A percentile compares a stretch with the other conserved stretches of the same genome.
These are phyloP conservation scores for Hemibagrus wyckioides DNA, from an alignment of 2,113 vertebrate species.

Conservation along the genomic window DNA sequence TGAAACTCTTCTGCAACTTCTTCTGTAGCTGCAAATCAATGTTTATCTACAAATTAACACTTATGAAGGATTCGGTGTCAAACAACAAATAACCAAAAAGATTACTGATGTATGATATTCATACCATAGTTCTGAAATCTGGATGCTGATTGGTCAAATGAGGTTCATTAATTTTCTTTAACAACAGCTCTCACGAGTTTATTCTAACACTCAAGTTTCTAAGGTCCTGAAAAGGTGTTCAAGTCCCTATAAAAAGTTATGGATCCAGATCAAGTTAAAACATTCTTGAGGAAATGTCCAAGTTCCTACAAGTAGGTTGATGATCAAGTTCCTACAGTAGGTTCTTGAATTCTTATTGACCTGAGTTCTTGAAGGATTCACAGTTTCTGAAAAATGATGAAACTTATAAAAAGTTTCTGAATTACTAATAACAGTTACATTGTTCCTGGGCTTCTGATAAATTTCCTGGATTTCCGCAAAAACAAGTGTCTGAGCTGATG, in stretches of 20 bases:
- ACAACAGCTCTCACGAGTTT: background rate
- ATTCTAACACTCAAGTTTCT: background rate
- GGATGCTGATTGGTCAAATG: background rate
- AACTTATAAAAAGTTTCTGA: background rate
- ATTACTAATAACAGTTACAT: background rate
- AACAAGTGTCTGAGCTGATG: background rate
- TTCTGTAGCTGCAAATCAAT: background rate
- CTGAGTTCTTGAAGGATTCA: no score
- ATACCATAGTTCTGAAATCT: background rate
- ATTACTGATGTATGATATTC: background rate
- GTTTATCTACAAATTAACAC: background rate
- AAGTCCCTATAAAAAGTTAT: background rate
- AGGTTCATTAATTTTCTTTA: background rate
- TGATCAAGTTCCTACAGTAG: background rate
- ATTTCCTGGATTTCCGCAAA: background rate
- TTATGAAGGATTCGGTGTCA: background rate
- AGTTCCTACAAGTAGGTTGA: background rate
- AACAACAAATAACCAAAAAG: background rate
- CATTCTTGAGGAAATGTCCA: background rate
- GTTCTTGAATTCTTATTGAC: background rate
- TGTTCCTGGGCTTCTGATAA: background rate
- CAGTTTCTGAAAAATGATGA: no score
- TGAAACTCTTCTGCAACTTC: conserved; percentile 18
- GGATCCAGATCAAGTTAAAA: background rate
- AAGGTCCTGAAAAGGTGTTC: background rate